These are phyloP conservation scores for Archips xylosteana DNA, from an alignment of 2,888 invertebrate genomes.

Conservation along the genomic window DNA sequence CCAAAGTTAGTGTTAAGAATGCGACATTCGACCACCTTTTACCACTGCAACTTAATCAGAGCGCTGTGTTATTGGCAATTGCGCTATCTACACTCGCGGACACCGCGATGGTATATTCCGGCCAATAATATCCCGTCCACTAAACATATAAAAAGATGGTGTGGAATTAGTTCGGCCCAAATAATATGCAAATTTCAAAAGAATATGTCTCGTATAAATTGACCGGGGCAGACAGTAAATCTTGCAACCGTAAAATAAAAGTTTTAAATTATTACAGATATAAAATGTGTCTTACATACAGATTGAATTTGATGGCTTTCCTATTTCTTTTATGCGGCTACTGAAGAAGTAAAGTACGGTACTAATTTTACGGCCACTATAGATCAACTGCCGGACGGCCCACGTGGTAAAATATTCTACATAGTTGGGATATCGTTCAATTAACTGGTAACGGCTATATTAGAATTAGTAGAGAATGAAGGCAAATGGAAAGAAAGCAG, in stretches of 20 bases:
- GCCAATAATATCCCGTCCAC: constrained; percentile 34
- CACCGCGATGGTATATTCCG: constrained; percentile 37
- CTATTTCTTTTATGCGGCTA: constrained; percentile 72
- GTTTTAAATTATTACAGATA: constrained; percentile 67
- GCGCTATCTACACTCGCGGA: constrained; percentile 47
- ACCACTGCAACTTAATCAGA: constrained; percentile 50
- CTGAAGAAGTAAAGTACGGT: constrained; percentile 66
- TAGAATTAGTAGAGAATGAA: constrained; percentile 35
- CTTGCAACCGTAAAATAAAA: constrained; percentile 70
- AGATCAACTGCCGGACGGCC: constrained; percentile 55
- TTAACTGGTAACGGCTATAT: constrained; percentile 45
- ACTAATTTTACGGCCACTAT: constrained; percentile 62
- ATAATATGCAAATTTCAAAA: constrained; percentile 66
- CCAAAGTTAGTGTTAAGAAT: constrained; percentile 12
- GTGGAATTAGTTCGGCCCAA: constrained; percentile 51
- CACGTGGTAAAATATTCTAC: constrained; percentile 50
- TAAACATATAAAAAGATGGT: constrained; percentile 28
- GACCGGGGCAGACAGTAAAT: constrained; percentile 67
- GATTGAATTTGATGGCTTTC: constrained; percentile 63
- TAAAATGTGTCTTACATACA: constrained; percentile 69
- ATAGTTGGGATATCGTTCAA: constrained; percentile 46
- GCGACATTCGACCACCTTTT: constrained; percentile 24
- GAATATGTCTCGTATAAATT: constrained; percentile 64
- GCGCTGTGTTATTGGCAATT: constrained; percentile 50
- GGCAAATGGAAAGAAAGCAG: constrained; percentile 28